Evolutionary conservation across 2,888 invertebrate species (phyloP), one percentile per base, ranked within the genome.

Genomic region (Amiota communis): DNA sequence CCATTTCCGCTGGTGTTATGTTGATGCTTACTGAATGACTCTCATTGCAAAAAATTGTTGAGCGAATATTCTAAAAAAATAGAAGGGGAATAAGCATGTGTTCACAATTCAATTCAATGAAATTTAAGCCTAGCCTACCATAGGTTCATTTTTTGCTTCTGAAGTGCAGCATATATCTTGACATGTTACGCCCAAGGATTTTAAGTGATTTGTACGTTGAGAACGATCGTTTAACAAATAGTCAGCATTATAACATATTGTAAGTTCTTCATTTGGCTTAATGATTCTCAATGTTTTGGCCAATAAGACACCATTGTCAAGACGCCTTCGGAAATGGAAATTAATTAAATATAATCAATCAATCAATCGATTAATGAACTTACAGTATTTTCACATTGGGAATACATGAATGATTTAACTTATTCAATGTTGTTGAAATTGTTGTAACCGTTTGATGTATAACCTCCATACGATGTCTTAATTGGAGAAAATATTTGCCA

Each of bases 341-440:
- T 1, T 4, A 10, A 53, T 10, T 23, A 36, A n/a, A 56, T 56
- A 10, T 56, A 23, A 23, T 23, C 23, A 23, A 23, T 23, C 23
- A 23, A 56, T 10, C 8, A 13, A 13, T 56, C 11, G 10, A 56
- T 8, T 12, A 15, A 20, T 23, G 13, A 12, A 79, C 80, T 74
- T 74, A 80, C 80, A 78, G 70, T 51, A 80, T 73, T 73, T 79
- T 77, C 12, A 80, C 77, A 74, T 80, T 80, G 59, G 79, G 77
- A 48, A 67, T 65, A 61, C 80, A 80, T 8, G 79, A 79, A 72
- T 79, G 77, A 9, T 71, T 63, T 61, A 79, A 78, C 74, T 77
- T 77, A 8, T 73, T 69, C 51, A 80, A 15, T 23, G 75, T 78
- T n/a, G 78, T 74, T 11, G 17, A n/a, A 17, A 56, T 8, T 15